Percentiles rank a stretch among this genome's conserved stretches.
phyloP scores from a whole-genome alignment of 2,888 invertebrate species.

The Amiota mariae region DNA sequence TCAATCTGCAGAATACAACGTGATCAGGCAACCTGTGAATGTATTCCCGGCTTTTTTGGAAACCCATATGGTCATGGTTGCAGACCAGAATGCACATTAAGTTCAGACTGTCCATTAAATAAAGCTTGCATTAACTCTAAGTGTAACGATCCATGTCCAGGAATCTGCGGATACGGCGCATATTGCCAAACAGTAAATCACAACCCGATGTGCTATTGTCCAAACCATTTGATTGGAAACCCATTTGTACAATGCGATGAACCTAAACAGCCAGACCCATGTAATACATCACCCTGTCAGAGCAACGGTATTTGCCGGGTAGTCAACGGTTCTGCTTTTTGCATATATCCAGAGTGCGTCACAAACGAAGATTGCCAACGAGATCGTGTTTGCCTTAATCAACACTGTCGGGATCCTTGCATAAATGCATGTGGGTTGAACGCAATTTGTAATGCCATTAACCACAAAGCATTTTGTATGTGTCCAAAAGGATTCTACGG shows the following conservation, averaged over 20 bases:
- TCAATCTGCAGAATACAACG: slow-evolving; percentile 79
- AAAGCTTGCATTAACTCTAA: slow-evolving; percentile 85
- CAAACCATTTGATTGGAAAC: slow-evolving; percentile 83
- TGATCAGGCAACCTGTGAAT: slow-evolving; percentile 81
- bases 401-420: slow-evolving; percentile 89
- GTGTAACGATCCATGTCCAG: slow-evolving; percentile 86
- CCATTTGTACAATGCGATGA: slow-evolving; percentile 82
- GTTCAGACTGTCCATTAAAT: slow-evolving; percentile 84
- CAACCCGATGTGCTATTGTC: slow-evolving; percentile 89
- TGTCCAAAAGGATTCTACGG: slow-evolving; percentile 87
- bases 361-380: slow-evolving; percentile 91
- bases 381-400: slow-evolving; percentile 85
- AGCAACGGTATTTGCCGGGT: slow-evolving; percentile 87
- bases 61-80: slow-evolving; percentile 81
- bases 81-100: slow-evolving; percentile 87
- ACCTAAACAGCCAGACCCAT: slow-evolving; percentile 79
- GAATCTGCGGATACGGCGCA: slow-evolving; percentile 85
- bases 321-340: slow-evolving; percentile 81
- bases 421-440: slow-evolving; percentile 87
- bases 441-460: slow-evolving; percentile 84
- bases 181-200: slow-evolving; percentile 87
- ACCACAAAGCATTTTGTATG: slow-evolving; percentile 88
- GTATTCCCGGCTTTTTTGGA: slow-evolving; percentile 83
- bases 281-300: slow-evolving; percentile 88
- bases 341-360: slow-evolving; percentile 89